phyloP scores from a whole-genome alignment of 2,888 invertebrate species.

The Linhomoeus sp. region DNA sequence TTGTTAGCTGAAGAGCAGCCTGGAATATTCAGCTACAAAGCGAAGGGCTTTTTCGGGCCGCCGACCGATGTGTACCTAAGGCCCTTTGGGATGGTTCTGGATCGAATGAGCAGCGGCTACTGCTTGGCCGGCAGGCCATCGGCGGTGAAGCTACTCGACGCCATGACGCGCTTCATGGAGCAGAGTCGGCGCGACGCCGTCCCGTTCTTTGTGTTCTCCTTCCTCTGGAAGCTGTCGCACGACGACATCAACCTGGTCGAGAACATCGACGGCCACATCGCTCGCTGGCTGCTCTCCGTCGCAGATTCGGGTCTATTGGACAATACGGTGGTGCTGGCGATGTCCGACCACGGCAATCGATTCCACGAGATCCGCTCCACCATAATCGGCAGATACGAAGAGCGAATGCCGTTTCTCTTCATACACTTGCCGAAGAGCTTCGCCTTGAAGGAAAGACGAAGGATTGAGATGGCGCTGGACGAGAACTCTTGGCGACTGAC shows the following conservation, averaged over 20 bases:
- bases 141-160: constrained; percentile 20
- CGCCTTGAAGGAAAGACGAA: background rate
- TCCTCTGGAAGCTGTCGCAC: constrained; percentile 27
- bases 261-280: constrained; percentile 20
- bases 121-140: constrained; percentile 23
- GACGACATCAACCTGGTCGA: constrained; percentile 23
- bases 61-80: constrained; percentile 64
- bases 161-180: constrained; percentile 14
- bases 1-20: constrained; percentile 55
- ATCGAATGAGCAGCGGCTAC: constrained; percentile 10
- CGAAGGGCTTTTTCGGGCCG: constrained; percentile 44
- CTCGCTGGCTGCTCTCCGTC: constrained; percentile 17
- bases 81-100: constrained; percentile 39
- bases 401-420: constrained; percentile 29
- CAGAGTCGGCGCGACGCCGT: too few species aligned
- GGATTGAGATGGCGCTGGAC: background rate
- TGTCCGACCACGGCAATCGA: constrained; percentile 8
- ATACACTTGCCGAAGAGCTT: constrained; percentile 23
- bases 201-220: constrained; percentile 26
- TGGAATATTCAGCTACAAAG: constrained; percentile 45
- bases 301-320: constrained; percentile 7
- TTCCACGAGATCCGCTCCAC: constrained; percentile 7
- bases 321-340: constrained; percentile 7
- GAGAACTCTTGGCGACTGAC: constrained; percentile 26
- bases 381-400: constrained; percentile 7